Conservation (phyloP, 2,797 vertebrate species). For the Xerus rutilus region DNA sequence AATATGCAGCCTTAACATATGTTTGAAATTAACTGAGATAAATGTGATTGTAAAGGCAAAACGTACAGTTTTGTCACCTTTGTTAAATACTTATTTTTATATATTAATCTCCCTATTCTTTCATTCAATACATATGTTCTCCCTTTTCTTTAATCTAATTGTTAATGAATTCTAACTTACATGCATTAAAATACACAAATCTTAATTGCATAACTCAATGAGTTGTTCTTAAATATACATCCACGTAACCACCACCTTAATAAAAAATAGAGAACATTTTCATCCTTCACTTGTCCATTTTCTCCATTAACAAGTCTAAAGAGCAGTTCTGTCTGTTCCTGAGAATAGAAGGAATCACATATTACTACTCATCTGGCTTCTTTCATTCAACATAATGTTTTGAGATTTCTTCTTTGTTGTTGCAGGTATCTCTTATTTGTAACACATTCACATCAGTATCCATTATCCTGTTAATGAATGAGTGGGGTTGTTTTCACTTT, state of each 20-base stretch:
- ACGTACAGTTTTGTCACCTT: not conserved
- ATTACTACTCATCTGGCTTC: not conserved
- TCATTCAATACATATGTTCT: not conserved
- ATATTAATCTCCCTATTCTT: not conserved
- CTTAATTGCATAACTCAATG: not conserved
- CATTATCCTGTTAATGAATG: not conserved
- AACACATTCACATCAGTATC: not conserved
- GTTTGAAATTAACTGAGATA: not conserved
- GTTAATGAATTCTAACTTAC: slow-evolving; percentile 30
- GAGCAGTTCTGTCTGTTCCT: not conserved
- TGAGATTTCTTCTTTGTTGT: not conserved
- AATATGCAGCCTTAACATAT: not conserved
- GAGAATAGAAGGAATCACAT: not conserved
- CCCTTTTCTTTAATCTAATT: not conserved
- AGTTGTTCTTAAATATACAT: not conserved
- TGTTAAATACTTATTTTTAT: not conserved
- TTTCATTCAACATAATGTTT: not conserved
- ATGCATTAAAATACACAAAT: not conserved
- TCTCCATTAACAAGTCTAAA: not conserved
- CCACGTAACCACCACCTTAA: not conserved
- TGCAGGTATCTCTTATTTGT: not conserved
- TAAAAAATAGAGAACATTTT: not conserved
- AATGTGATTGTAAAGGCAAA: not conserved
- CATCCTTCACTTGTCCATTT: not conserved
- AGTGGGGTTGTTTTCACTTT: not conserved